Conservation (phyloP, 2,113 vertebrate species). For the Hippotragus niger region DNA sequence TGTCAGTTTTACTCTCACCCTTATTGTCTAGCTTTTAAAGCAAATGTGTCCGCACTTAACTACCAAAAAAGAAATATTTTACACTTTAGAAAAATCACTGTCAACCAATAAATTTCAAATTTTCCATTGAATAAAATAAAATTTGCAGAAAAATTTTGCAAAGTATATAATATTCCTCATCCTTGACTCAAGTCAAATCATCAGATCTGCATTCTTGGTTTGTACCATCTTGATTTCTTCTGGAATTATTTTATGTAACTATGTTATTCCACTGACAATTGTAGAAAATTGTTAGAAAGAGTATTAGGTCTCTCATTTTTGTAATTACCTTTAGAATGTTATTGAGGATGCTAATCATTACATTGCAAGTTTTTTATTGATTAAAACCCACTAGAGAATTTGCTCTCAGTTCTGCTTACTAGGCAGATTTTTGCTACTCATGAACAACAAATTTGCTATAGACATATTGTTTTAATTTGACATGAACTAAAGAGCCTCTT, state of each 20-base stretch:
- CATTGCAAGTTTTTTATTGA: background rate
- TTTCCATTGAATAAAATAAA: background rate
- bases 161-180: background rate
- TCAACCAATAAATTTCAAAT: background rate
- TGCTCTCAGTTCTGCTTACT: background rate
- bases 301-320: background rate
- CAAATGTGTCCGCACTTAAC: background rate
- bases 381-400: background rate
- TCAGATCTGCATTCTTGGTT: background rate
- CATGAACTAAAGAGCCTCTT: background rate
- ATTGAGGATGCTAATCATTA: background rate
- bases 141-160: background rate
- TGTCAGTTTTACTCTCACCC: background rate
- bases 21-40: background rate
- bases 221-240: background rate
- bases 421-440: background rate
- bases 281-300: background rate
- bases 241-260: background rate
- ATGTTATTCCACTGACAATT: background rate
- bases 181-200: background rate
- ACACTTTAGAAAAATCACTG: background rate
- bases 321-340: background rate
- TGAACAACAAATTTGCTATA: background rate
- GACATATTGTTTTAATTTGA: background rate
- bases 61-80: background rate